Percentiles rank a stretch among this genome's conserved stretches.
phyloP scores from a whole-genome alignment of 2,113 vertebrate species.

The Isichthys henryi region DNA sequence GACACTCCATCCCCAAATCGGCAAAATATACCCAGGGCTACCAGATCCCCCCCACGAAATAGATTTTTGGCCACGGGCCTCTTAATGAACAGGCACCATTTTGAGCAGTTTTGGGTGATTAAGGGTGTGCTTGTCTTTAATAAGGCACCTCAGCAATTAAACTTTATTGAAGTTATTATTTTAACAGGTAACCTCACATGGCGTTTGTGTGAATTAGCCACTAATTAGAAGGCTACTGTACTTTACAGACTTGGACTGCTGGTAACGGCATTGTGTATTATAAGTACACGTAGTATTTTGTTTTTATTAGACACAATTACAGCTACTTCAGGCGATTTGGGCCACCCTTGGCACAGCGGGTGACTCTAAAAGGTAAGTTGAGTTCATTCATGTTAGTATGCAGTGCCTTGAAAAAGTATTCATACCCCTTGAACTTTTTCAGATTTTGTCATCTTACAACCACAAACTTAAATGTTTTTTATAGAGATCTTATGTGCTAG shows the following conservation, averaged over 20 bases:
- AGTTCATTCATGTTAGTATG: neutral
- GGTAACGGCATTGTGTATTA: neutral
- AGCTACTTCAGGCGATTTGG: neutral
- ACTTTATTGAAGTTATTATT: too few relatives aligned
- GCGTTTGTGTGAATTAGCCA: neutral
- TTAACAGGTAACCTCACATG: neutral
- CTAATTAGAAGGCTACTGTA: neutral
- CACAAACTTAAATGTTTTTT: too few relatives aligned
- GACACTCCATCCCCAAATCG: neutral
- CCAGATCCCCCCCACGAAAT: neutral
- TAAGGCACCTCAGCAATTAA: neutral
- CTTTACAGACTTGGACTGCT: neutral
- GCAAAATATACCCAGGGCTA: neutral
- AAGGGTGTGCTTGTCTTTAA: neutral
- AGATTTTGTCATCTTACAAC: too few relatives aligned
- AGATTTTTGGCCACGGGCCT: too few relatives aligned
- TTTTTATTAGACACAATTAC: neutral
- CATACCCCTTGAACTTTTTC: too few relatives aligned
- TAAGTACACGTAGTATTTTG: neutral
- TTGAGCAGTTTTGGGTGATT: too few relatives aligned
- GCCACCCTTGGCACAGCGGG: neutral
- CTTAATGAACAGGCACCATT: neutral
- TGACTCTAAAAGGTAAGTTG: neutral
- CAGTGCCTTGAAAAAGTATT: too few relatives aligned
- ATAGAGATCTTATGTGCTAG: too few relatives aligned